A percentile compares a stretch with the other conserved stretches of the same genome.
phyloP scores from a whole-genome alignment of 2,113 vertebrate genomes.

The Eulemur macaco region DNA sequence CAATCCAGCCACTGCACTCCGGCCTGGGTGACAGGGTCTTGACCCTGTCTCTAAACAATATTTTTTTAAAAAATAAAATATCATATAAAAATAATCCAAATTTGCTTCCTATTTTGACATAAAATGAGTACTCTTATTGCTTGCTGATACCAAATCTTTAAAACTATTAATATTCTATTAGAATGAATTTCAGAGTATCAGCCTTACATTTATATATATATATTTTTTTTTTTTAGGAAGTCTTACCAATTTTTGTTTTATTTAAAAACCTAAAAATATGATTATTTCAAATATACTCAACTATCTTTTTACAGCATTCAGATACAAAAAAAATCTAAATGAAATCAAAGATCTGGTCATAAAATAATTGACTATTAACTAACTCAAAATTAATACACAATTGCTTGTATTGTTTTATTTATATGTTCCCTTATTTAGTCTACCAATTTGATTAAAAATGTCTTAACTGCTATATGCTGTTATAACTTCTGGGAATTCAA shows the following conservation, averaged over 20 bases:
- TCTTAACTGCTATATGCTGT: not conserved
- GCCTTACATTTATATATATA: not conserved
- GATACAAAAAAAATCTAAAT: not conserved
- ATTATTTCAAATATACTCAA: not conserved
- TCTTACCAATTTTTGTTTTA: not conserved
- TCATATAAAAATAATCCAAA: conserved; percentile 25
- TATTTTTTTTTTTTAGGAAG: not conserved
- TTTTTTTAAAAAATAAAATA: too few species aligned
- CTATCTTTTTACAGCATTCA: not conserved
- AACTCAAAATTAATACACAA: not conserved
- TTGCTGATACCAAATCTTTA: not conserved
- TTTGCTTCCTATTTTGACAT: not conserved
- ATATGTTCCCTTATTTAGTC: not conserved
- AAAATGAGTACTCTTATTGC: not conserved
- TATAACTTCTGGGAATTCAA: not conserved
- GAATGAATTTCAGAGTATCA: not conserved
- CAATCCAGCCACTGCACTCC: too few species aligned
- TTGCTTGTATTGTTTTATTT: not conserved
- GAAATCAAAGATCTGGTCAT: not conserved
- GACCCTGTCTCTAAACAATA: too few species aligned
- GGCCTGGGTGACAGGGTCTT: too few species aligned
- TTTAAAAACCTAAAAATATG: not conserved
- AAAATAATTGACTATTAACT: not conserved
- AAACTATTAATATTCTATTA: not conserved
- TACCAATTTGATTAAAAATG: conserved; percentile 13